Base-by-base conservation (phyloP, 2,888 invertebrate genomes). In the Zygaena filipendulae region DNA sequence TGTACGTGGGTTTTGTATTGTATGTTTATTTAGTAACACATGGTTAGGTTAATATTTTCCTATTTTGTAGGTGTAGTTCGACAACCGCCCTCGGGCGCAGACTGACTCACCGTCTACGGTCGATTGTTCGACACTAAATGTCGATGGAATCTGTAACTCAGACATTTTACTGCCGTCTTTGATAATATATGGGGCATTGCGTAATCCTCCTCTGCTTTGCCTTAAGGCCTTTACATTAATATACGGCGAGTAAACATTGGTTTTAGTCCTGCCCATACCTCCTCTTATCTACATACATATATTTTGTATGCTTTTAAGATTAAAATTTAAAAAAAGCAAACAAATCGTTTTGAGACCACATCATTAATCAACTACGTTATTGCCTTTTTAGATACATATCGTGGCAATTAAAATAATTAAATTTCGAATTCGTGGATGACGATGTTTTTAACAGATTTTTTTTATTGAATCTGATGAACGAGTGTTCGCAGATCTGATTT, bases 121-220 rank as follows among this genome's bases (percentile, higher is more conserved):
- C 66, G 68, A 72, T 72, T 70, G 74, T 70, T 69, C 64, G 51
- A 51, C 59, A 69, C 57, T 72, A 72, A 72, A 74, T 49, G 70
- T 70, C 71, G 54, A 64, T 64, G 59, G 67, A 59, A 64, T 68
- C 70, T 57, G 70, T 75, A 75, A 74, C 70, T 75, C 74, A 74
- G 49, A 50, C 57, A 63, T 63, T 77, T 77, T 75, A 75, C 50
- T 59, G 48, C 45, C 59, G 58, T 58, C 61, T 64, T 61, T 55
- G 61, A 68, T 71, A 74, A 72, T 68, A 69, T 70, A 70, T 67
- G 69, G 62, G 64, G 67, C 68, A 61, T 67, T 72, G 58, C 72
- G 69, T 66, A 70, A 67, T 62, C 58, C 61, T 52, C 52, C 52
- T 58, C 49, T 52, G 56, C 46, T 58, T 52, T 47, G 51, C 53